Evolutionary conservation across 1,140 invertebrate species (phyloP).

Genomic region (Metaphire vulgaris): DNA sequence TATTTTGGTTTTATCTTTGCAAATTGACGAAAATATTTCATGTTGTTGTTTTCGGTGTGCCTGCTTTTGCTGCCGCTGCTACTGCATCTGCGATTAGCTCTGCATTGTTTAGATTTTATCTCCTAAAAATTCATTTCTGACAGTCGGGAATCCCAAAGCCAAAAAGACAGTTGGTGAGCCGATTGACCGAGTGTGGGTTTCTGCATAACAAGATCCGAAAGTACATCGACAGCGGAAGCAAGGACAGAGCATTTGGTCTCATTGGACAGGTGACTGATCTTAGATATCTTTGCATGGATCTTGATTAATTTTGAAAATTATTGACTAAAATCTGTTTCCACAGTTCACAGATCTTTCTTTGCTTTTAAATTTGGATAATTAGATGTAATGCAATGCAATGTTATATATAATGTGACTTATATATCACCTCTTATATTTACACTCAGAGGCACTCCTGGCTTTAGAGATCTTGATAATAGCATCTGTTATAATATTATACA

Average conservation of each 20-base stretch:
- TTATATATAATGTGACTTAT: not conserved
- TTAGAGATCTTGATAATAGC: no score
- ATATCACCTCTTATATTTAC: no score
- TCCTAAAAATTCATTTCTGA: conserved; percentile 21
- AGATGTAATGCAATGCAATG: not conserved
- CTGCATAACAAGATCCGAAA: conserved; percentile 70
- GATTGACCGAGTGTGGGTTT: conserved; percentile 77
- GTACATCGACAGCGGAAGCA: conserved; percentile 59
- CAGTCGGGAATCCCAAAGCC: conserved; percentile 53
- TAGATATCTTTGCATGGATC: not conserved
- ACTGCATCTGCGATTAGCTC: no score
- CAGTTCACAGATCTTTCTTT: no score
- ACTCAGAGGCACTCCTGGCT: no score
- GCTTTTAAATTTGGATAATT: not conserved
- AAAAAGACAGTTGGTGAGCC: conserved; percentile 56
- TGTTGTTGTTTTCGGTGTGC: no score
- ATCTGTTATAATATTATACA: no score
- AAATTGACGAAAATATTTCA: no score
- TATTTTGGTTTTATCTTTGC: no score
- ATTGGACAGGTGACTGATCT: conserved; percentile 61
- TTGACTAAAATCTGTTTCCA: no score
- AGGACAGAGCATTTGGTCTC: conserved; percentile 58
- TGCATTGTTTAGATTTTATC: conserved; percentile 9
- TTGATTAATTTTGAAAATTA: not conserved
- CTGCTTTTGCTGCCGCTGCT: not conserved